Evolutionary conservation across 2,888 invertebrate genomes (phyloP), one percentile per base, ranked within the genome.

Genomic region (Ophion slaviceki): DNA sequence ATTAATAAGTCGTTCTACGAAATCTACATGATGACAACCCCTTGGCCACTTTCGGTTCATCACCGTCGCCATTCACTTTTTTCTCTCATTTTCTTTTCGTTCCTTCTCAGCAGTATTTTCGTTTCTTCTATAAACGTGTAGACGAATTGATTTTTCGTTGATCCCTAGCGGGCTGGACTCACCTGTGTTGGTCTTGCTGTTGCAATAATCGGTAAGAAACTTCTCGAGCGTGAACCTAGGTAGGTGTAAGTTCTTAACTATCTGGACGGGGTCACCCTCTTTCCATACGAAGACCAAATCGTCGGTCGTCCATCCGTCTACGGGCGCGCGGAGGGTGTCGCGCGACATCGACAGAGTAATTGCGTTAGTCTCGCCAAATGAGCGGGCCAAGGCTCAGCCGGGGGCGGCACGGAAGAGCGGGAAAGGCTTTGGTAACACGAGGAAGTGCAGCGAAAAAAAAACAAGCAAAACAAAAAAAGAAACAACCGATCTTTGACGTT

Each of bases 221-320:
- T 98, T 98, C 94, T 98, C 98, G 89, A 99, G 95, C 62, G 98
- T 98, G 95, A 99, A 99, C 91, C 98, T 96, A 90, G 99, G 99
- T 93, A 99, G 96, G 95, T 98, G 98, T 93, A 98, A 95, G 94
- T 98, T 98, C 94, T 98, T 98, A 89, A 98, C 98, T 89, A 99
- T 98, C 95, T 99, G 99, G 81, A 99, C 98, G 2, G 99, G 98
- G 94, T 99, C 98, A 47, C 97, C 97, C 94, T 98, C 97, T 94
- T 99, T 98, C 99, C 99, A 99, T 89, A 98, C 95, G 95, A 99
- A 99, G 90, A 98, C 98, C 92, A 99, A 96, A 95, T 99, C 99
- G 90, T 97, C 97, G 70, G 99, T 99, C 68, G 99, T 99, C 97
- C 99, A 99, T 87, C 99, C 99, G 94, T 99, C 99, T 99, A 94